Conservation (phyloP, 2,113 vertebrate genomes). For the Cercocebus atys region DNA sequence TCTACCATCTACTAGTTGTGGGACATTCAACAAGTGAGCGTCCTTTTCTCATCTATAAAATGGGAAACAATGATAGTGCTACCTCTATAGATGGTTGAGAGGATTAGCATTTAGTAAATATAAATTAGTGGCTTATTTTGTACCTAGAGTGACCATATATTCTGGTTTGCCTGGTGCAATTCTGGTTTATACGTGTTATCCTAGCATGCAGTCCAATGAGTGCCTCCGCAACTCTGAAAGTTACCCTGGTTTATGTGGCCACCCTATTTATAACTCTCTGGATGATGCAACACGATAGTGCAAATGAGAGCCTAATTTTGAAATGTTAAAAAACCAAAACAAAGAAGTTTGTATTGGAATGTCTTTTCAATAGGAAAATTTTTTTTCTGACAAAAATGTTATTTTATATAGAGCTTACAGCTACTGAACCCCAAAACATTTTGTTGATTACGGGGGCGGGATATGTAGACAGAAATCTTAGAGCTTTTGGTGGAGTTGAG, state of each 20-base stretch:
- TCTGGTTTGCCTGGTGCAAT: background rate
- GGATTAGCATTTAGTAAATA: background rate
- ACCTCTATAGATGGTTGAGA: background rate
- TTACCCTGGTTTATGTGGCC: background rate
- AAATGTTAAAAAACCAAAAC: slow-evolving; percentile 34
- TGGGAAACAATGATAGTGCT: background rate
- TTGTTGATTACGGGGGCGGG: background rate
- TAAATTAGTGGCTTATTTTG: background rate
- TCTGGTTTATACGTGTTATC: background rate
- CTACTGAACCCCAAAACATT: background rate
- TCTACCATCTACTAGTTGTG: background rate
- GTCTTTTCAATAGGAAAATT: background rate
- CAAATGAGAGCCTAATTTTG: slow-evolving; percentile 6
- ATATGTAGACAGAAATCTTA: background rate
- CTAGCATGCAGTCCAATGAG: background rate
- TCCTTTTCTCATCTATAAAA: slow-evolving; percentile 14
- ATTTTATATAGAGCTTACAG: background rate
- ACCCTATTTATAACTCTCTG: background rate
- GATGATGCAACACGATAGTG: background rate
- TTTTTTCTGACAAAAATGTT: background rate
- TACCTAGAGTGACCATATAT: background rate
- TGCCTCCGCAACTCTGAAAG: background rate
- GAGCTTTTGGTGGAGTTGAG: background rate
- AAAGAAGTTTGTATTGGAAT: slow-evolving; percentile 1
- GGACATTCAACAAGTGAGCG: background rate